These are phyloP conservation scores for Pelecanus crispus DNA, from an alignment of 2,113 vertebrate species.

Conservation along the genomic window DNA sequence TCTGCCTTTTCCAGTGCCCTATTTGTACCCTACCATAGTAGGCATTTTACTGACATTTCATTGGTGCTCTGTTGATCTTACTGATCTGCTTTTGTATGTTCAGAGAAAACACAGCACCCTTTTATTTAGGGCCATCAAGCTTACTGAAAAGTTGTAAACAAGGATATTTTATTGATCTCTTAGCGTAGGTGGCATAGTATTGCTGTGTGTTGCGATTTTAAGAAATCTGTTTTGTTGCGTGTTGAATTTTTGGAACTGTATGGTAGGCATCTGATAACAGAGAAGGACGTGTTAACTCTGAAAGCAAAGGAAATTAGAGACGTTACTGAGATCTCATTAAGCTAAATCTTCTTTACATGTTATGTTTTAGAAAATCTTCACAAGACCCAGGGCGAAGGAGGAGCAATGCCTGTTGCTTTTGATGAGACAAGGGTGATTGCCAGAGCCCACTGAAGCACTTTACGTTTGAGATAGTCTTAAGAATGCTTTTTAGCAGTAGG, in stretches of 20 bases:
- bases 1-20: background rate
- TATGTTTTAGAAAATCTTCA: background rate
- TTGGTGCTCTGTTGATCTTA: background rate
- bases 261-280: background rate
- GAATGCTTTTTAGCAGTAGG: constrained; percentile 1
- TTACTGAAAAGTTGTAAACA: background rate
- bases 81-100: background rate
- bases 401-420: constrained; percentile 11
- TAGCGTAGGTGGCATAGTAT: background rate
- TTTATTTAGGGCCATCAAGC: background rate
- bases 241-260: background rate
- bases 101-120: background rate
- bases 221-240: background rate
- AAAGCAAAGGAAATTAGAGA: background rate
- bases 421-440: constrained; percentile 5
- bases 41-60: background rate
- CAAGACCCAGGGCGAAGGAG: background rate
- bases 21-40: background rate
- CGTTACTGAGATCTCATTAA: background rate
- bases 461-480: background rate
- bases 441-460: background rate
- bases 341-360: background rate
- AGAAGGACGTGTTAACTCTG: background rate
- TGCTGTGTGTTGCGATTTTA: background rate
- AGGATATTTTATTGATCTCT: background rate